Evolutionary conservation across 2,113 vertebrate species (phyloP), one percentile per base, ranked within the genome.

Genomic region (Bujurquina vittata): DNA sequence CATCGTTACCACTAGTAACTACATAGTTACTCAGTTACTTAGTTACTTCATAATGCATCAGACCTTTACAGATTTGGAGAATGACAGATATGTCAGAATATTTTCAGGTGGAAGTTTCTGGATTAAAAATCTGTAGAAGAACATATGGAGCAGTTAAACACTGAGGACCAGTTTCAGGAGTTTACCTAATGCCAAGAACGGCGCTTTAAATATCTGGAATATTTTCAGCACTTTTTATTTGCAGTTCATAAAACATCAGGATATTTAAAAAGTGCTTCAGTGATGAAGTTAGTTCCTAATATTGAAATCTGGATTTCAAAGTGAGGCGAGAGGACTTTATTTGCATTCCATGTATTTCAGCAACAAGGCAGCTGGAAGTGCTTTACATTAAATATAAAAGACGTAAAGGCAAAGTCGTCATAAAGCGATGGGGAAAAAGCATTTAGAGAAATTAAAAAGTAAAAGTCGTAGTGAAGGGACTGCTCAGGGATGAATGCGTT

Each of bases 401-500:
- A 23, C 65, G 49, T 69, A 23, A 49, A 69, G 23, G 23, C 29
- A 20, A 69, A 72, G 20, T 10, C 46, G 31, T 72, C 17, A 72
- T n/a, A 33, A 72, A 54, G 14, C 65, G 18, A 0, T 4, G 22
- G 10, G 18, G 49, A 67, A 54, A 31, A 31, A 3, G 49, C 43
- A 52, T 72, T 52, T 52, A 52, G 65, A 26, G 10, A 7, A 26
- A 72, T 18, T 7, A 54, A 54, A 54, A 20, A 4, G 65, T 29
- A 52, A 26, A 29, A 20, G 23, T 69, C 18, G 5, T 2, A 49
- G 46, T 49, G 46, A 49, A 17, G 14, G 46, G 4, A 49, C 46
- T 17, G 2, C 14, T 49, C 3, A 18, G 43, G 14, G 49, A 35
- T 73, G 80, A 88, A 74, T 61, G 83, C 81, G 87, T 86, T 89